These are phyloP conservation scores for Catharus bicknelli DNA, from an alignment of 2,113 vertebrate species.

Conservation along the genomic window DNA sequence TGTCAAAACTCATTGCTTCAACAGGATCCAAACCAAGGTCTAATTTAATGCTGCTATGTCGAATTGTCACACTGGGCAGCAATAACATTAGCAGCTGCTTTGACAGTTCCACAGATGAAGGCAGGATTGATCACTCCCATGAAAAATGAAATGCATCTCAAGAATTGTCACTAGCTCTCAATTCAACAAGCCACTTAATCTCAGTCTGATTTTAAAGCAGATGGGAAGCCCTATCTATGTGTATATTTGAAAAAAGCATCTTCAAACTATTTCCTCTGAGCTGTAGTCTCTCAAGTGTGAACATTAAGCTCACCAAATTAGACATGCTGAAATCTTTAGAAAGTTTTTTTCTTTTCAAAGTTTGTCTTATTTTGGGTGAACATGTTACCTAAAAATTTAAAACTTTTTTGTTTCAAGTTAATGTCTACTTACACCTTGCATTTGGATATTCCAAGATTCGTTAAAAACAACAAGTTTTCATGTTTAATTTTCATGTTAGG, in stretches of 20 bases:
- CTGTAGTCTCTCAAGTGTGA: constrained; percentile 10
- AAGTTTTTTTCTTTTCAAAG: background rate
- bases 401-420: background rate
- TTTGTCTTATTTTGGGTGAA: background rate
- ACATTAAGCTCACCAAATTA: background rate
- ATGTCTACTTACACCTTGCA: background rate
- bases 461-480: background rate
- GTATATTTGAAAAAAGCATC: background rate
- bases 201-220: background rate
- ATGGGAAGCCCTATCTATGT: constrained; percentile 1
- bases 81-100: background rate
- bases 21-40: background rate
- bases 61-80: background rate
- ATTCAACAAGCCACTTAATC: background rate
- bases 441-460: background rate
- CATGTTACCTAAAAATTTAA: background rate
- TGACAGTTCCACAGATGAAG: background rate
- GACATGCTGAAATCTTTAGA: background rate
- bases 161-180: background rate
- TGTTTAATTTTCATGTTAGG: background rate
- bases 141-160: background rate
- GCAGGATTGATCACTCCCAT: background rate
- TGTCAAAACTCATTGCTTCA: background rate
- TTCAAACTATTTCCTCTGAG: background rate
- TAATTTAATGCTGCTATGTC: background rate